Conservation (phyloP, 2,888 invertebrate genomes). For the Thymelicus acteon region DNA sequence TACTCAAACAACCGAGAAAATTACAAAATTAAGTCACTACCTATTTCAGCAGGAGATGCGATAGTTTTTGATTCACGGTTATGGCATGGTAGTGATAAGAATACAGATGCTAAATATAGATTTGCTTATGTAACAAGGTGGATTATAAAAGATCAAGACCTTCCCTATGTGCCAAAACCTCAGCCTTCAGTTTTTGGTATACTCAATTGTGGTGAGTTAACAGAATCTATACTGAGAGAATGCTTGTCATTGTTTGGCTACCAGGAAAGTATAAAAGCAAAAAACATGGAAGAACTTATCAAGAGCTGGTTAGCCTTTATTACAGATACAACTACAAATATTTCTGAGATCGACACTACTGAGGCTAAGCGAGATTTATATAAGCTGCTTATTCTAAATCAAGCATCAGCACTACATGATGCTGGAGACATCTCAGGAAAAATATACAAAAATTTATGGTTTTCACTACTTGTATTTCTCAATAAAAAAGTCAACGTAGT, state of each 20-base stretch:
- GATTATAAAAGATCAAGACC: background rate
- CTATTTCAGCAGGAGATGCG: conserved; percentile 1
- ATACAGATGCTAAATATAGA: background rate
- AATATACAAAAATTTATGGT: conserved; percentile 1
- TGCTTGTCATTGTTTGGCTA: background rate
- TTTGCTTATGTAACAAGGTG: background rate
- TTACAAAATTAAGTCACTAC: background rate
- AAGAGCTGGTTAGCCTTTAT: conserved; percentile 1
- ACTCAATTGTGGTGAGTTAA: background rate
- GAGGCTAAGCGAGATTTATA: background rate
- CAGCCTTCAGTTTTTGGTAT: conserved; percentile 1
- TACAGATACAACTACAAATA: background rate
- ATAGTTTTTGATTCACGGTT: conserved; percentile 1
- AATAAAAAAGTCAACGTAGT: background rate
- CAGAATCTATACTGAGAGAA: background rate
- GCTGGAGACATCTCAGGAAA: background rate
- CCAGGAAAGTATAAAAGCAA: background rate
- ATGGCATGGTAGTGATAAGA: conserved; percentile 1
- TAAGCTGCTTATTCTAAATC: background rate
- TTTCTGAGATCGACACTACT: background rate
- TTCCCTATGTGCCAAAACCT: background rate
- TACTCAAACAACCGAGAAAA: background rate
- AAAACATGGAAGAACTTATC: background rate
- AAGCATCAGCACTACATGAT: background rate
- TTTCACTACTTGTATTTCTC: background rate